Base-by-base conservation (phyloP, 2,888 invertebrate genomes). In the Acholoe squamosa region DNA sequence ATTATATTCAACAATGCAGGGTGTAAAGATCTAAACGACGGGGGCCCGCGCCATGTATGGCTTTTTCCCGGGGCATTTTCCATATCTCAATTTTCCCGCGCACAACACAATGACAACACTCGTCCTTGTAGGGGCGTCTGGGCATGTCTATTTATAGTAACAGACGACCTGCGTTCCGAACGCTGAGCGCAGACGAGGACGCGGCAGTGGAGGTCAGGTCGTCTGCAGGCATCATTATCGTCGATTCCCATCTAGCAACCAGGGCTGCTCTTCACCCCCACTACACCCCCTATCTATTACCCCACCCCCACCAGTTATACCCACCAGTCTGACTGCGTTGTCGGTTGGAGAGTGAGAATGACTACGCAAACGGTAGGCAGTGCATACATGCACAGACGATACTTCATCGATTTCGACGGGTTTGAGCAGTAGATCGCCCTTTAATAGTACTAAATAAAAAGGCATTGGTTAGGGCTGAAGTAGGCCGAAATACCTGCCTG, bases 61-160 rank as follows among this genome's bases (percentile, higher is more conserved):
- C 25, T n/a, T 61, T n/a, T 61, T 22, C 61, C n/a, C n/a, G n/a
- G n/a, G n/a, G n/a, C n/a, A n/a, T 67, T 67, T 7, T 67, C 67
- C 67, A 16, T n/a, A 16, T 71, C 16, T 25, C 71, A 1, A 28
- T 61, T 61, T 71, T 71, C 71, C 71, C 71, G 71, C 71, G 71
- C 71, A 28, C 28, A 28, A 71, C 71, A 71, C 71, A 71, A 71
- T 71, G 71, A 71, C 71, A 71, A 28, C 28, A 14, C 71, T 71
- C 71, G 71, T 71, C 71, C 71, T 71, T 71, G 71, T 71, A 14
- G 71, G 71, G 71, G 71, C 71, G 71, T 71, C 71, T 71, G 71
- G 71, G 25, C n/a, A 71, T 43, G 43, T 71, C 71, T 71, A 71
- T 71, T 71, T 71, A 28, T 71, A 71, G 71, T 71, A 71, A 71